Evolutionary conservation across 2,113 vertebrate species (phyloP).

Genomic region (Solenodon paradoxus): DNA sequence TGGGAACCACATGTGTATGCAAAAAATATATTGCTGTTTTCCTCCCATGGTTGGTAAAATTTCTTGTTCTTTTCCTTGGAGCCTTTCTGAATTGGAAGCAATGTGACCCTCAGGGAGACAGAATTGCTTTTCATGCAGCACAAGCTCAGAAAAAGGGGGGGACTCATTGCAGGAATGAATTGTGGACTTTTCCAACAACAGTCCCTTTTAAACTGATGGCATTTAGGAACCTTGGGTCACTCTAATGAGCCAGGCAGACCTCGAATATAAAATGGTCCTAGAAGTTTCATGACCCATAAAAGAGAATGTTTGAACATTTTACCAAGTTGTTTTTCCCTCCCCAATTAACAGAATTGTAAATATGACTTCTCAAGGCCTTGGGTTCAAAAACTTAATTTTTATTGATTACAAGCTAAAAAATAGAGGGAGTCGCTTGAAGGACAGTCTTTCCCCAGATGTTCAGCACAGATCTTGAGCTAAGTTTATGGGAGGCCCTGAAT

Average conservation of each 20-base stretch:
- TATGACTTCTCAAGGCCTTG: neutral
- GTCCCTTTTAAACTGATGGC: neutral
- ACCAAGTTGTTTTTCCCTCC: neutral
- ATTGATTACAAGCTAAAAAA: neutral
- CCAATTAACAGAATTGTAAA: neutral
- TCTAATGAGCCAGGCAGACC: neutral
- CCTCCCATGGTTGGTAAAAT: slow-evolving; percentile 34
- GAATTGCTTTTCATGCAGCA: neutral
- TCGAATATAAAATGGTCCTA: neutral
- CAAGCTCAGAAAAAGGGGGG: neutral
- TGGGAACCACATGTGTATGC: slow-evolving; percentile 71
- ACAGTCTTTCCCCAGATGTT: no score
- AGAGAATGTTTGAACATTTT: neutral
- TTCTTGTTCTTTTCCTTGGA: slow-evolving; percentile 6
- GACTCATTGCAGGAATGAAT: neutral
- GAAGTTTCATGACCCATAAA: neutral
- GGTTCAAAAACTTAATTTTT: neutral
- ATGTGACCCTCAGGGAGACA: neutral
- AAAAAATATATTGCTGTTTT: neutral
- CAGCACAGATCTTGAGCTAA: no score
- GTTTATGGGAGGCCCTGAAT: no score
- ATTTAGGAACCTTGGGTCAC: neutral
- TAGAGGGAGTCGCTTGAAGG: no score
- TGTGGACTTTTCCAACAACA: neutral
- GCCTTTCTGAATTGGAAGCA: neutral